A percentile compares a stretch with the other conserved stretches of the same genome.
These are phyloP conservation scores for Psix sp. DNA, from an alignment of 1,140 invertebrate species.

Conservation along the genomic window DNA sequence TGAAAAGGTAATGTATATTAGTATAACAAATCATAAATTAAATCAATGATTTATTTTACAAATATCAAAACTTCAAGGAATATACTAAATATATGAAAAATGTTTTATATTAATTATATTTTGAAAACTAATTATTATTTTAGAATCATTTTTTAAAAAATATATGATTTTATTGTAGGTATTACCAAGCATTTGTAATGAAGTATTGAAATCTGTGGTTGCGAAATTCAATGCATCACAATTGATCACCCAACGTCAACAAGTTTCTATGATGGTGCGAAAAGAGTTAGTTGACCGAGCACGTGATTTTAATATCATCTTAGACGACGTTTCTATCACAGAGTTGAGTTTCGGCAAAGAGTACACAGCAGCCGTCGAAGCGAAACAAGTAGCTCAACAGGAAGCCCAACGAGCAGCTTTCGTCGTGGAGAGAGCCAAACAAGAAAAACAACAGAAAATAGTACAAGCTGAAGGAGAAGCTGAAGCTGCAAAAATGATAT, in stretches of 20 bases:
- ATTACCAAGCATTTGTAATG: conserved; percentile 98
- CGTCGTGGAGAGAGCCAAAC: conserved; percentile 97
- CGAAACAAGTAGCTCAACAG: conserved; percentile 99
- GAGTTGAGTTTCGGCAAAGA: conserved; percentile 99
- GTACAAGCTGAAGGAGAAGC: conserved; percentile 99
- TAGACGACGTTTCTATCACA: conserved; percentile 99
- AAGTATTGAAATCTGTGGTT: conserved; percentile 99
- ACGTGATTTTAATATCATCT: conserved; percentile 98
- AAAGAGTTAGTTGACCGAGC: conserved; percentile 96
- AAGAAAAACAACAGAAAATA: conserved; percentile 99
- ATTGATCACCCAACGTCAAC: conserved; percentile 98
- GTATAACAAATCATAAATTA: too few species aligned
- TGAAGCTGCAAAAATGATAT: conserved; percentile 97
- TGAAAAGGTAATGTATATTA: conserved; percentile 81
- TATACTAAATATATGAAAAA: too few species aligned
- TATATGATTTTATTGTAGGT: conserved; percentile 69
- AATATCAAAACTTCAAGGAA: too few species aligned
- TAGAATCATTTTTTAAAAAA: too few species aligned
- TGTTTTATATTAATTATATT: too few species aligned
- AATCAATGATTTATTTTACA: too few species aligned
- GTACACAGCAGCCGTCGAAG: conserved; percentile 99
- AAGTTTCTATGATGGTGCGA: conserved; percentile 95
- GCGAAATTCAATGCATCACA: conserved; percentile 99
- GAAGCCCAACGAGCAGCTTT: conserved; percentile 99
- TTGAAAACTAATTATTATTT: too few species aligned